Base-by-base conservation (phyloP, 2,797 vertebrate species). In the Notamacropus eugenii region DNA sequence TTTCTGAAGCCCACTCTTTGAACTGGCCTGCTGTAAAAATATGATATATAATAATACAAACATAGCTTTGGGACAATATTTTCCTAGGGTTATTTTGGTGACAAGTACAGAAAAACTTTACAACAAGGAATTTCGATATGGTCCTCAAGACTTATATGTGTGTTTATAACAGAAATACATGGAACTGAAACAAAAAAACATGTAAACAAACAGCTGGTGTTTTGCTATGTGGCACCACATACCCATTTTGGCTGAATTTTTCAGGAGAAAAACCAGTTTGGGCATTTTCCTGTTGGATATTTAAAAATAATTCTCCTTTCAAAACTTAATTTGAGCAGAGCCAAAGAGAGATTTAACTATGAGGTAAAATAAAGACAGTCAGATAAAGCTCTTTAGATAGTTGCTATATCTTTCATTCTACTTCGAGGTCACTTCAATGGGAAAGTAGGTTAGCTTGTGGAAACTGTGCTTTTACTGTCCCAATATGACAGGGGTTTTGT, bases 291-390 rank as follows among this genome's bases (percentile, higher is more conserved):
- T 67, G 12, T 67, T n/a, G 24, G 13, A n/a, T n/a, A 13, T 5
- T 34, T 67, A n/a, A 67, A 67, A 67, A 67, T 52, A 0, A 67
- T 14, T 99, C 9, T 40, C 67, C 19, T 24, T 82, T 82, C 67
- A 82, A 82, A 67, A 82, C 1, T 82, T 82, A 22, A 82, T 82
- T 82, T 82, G 67, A 82, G 40, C 24, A 82, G n/a, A 82, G 6
- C n/a, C 67, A 22, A 82, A 40, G 24, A 82, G 67, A 82, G 67
- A 40, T 82, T 2, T 82, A 82, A 40, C 2, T 40, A 22, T 82
- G 67, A 82, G 8, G n/a, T 19, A 82, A 82, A 24, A 19, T 82
- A 82, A 82, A 82, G 6, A 6, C n/a, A 82, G 16, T 46, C 19
- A 24, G 6, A 46, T 82, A 19, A 19, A 40, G 8, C 8, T 82